phyloP scores from a whole-genome alignment of 1,140 invertebrate genomes.

The Tribolium castaneum region DNA sequence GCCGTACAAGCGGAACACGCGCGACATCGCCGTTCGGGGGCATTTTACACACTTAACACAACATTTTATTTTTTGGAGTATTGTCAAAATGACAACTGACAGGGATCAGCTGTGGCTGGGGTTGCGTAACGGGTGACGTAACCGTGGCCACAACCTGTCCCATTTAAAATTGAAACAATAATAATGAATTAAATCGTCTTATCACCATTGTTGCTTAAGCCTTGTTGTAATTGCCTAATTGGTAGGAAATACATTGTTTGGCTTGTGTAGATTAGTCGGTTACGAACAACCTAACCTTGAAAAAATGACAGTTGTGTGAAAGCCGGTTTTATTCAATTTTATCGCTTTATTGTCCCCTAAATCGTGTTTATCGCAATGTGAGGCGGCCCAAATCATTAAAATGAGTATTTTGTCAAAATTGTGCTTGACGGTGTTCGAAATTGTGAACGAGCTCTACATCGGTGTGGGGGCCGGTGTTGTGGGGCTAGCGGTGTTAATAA shows the following conservation, averaged over 20 bases:
- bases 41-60: background rate
- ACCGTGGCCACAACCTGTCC: too few species aligned
- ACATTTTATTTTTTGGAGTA: too few species aligned
- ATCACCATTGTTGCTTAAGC: too few species aligned
- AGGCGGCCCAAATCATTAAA: background rate
- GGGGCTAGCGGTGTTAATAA: conserved; percentile 54
- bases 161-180: too few species aligned
- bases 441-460: conserved; percentile 59
- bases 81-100: too few species aligned
- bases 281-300: background rate
- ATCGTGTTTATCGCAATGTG: background rate
- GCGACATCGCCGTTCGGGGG: conserved; percentile 54
- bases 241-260: too few species aligned
- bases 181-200: too few species aligned
- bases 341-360: background rate
- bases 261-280: too few species aligned
- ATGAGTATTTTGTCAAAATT: conserved; percentile 53
- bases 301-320: background rate
- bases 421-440: conserved; percentile 55
- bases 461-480: conserved; percentile 57
- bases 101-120: too few species aligned
- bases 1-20: conserved; percentile 86
- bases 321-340: background rate
- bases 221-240: too few species aligned
- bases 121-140: too few species aligned